Percentiles rank a stretch among this genome's conserved stretches.
Evolutionary conservation across 1,140 invertebrate species (phyloP).

Genomic region (Drosophila sproati): DNA sequence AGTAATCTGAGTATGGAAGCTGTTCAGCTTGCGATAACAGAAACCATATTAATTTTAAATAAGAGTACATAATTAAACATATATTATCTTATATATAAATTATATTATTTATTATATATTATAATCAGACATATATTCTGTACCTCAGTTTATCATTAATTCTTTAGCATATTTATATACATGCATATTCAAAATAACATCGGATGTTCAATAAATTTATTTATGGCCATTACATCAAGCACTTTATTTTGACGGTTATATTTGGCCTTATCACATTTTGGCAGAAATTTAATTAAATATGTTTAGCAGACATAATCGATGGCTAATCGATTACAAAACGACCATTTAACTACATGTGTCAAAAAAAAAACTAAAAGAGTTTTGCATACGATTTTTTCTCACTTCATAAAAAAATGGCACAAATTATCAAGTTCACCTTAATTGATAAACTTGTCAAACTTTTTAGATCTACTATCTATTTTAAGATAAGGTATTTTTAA

Average conservation of each 20-base stretch:
- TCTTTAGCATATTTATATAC: neutral
- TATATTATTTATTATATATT: neutral
- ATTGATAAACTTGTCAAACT: no score
- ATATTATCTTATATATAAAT: no score
- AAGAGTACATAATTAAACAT: no score
- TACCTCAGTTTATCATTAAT: constrained; percentile 1
- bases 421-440: no score
- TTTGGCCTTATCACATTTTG: constrained; percentile 19
- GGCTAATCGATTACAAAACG: constrained; percentile 1
- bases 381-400: no score
- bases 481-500: no score
- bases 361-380: no score
- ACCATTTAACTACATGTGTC: neutral
- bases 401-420: no score
- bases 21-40: constrained; percentile 29
- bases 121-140: neutral
- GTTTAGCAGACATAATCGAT: constrained; percentile 1
- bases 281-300: constrained; percentile 35
- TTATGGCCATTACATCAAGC: constrained; percentile 32
- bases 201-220: neutral
- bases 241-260: constrained; percentile 5
- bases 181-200: neutral
- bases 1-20: constrained; percentile 18
- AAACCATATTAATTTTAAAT: constrained; percentile 16
- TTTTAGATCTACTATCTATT: no score